A percentile compares a stretch with the other conserved stretches of the same genome.
These are phyloP conservation scores for Rhadina sibilatrix DNA, from an alignment of 2,113 vertebrate genomes.

Conservation along the genomic window DNA sequence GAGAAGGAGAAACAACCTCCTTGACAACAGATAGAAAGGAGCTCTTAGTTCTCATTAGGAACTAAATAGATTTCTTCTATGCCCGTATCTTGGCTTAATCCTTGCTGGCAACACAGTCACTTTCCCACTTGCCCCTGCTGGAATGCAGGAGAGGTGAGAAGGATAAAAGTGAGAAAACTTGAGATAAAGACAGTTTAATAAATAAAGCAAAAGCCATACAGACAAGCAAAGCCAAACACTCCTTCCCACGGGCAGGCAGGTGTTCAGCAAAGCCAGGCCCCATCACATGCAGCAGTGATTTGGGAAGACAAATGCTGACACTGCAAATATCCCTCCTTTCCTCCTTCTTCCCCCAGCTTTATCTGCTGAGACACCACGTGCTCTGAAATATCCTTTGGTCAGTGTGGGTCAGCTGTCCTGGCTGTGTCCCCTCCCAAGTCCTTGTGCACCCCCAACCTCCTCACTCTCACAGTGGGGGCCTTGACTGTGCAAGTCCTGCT, in stretches of 20 bases:
- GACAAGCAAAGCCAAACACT: not conserved
- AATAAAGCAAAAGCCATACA: not conserved
- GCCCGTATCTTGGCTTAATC: not conserved
- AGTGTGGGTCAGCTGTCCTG: not conserved
- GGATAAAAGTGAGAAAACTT: not conserved
- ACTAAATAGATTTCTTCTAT: not conserved
- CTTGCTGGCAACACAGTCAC: not conserved
- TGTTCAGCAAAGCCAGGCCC: not conserved
- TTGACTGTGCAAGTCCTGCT: not conserved
- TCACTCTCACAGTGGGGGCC: not conserved
- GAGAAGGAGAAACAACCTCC: conserved; percentile 29
- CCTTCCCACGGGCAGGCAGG: not conserved
- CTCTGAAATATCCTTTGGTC: not conserved
- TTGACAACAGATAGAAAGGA: not conserved
- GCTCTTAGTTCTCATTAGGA: not conserved
- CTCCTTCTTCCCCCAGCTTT: not conserved
- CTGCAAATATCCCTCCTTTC: not conserved
- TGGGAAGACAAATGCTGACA: not conserved
- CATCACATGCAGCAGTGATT: not conserved
- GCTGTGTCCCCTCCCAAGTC: not conserved
- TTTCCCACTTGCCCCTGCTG: accelerated
- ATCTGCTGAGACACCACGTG: not conserved
- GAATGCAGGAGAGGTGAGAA: not conserved
- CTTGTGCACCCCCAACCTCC: not conserved
- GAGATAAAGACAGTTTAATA: not conserved